Conservation (phyloP, 2,888 invertebrate species). For the Cheiracanthium punctorium region DNA sequence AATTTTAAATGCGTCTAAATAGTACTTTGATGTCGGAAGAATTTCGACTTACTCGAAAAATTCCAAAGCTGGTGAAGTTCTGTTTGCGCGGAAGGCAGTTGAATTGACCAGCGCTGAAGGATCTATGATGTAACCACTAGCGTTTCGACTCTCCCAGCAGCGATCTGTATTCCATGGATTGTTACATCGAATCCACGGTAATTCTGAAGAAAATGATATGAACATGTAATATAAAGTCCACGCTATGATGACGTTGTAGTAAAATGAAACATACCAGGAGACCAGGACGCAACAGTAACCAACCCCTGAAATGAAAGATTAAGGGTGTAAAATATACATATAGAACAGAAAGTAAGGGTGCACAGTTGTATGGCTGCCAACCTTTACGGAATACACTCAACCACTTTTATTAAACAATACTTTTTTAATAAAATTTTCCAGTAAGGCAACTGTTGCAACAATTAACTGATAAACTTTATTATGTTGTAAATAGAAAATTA, state of each 20-base stretch:
- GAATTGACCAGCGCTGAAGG: slow-evolving; percentile 25
- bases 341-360: too few species aligned
- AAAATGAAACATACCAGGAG: slow-evolving; percentile 87
- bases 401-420: too few species aligned
- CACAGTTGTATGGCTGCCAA: too few species aligned
- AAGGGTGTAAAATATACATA: too few species aligned
- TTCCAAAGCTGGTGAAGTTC: slow-evolving; percentile 74
- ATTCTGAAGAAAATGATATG: slow-evolving; percentile 81
- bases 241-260: slow-evolving; percentile 89
- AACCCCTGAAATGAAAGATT: slow-evolving; percentile 80
- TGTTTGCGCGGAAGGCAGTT: slow-evolving; percentile 53
- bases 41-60: slow-evolving; percentile 74
- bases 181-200: slow-evolving; percentile 89
- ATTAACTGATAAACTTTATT: too few species aligned
- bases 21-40: too few species aligned
- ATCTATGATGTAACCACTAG: slow-evolving; percentile 54
- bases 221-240: slow-evolving; percentile 89
- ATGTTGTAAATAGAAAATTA: too few species aligned
- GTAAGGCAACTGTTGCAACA: too few species aligned
- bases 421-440: too few species aligned
- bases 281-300: slow-evolving; percentile 87
- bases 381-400: too few species aligned
- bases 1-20: too few species aligned
- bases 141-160: slow-evolving; percentile 66
- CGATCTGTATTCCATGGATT: slow-evolving; percentile 86